Conservation (phyloP, 2,888 invertebrate genomes). For the Orthonevra nobilis region DNA sequence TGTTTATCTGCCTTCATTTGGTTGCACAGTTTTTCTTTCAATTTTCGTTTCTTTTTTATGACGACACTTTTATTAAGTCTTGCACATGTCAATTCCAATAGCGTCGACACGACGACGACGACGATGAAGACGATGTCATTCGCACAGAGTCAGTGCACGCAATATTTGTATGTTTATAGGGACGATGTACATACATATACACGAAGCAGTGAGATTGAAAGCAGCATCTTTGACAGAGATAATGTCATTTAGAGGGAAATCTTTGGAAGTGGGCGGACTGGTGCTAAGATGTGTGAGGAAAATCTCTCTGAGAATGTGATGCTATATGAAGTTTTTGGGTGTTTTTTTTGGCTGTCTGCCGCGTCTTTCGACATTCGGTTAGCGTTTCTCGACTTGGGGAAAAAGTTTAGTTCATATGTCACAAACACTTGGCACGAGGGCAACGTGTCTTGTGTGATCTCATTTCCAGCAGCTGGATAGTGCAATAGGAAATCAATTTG, state of each 20-base stretch:
- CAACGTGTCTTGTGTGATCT: conserved; percentile 23
- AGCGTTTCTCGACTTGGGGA: too few relatives aligned
- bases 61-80: conserved; percentile 69
- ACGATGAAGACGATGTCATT: conserved; percentile 31
- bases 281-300: conserved; percentile 19
- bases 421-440: conserved; percentile 59
- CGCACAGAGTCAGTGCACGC: conserved; percentile 61
- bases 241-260: conserved; percentile 55
- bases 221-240: conserved; percentile 38
- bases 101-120: conserved; percentile 16
- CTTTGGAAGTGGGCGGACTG: conserved; percentile 23
- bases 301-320: conserved; percentile 58
- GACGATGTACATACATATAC: too few relatives aligned
- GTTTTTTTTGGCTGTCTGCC: conserved; percentile 30
- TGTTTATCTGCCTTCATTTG: conserved; percentile 65
- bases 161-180: conserved; percentile 48
- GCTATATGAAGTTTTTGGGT: conserved; percentile 53
- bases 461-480: conserved; percentile 15
- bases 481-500: conserved; percentile 49
- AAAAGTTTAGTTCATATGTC: conserved; percentile 49
- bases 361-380: conserved; percentile 27
- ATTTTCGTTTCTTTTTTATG: conserved; percentile 22
- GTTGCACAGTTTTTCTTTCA: conserved; percentile 17
- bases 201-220: too few relatives aligned
- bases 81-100: conserved; percentile 69